Evolutionary conservation across 2,113 vertebrate species (phyloP), one percentile per base, ranked within the genome.

Genomic region (Aegithalos caudatus): DNA sequence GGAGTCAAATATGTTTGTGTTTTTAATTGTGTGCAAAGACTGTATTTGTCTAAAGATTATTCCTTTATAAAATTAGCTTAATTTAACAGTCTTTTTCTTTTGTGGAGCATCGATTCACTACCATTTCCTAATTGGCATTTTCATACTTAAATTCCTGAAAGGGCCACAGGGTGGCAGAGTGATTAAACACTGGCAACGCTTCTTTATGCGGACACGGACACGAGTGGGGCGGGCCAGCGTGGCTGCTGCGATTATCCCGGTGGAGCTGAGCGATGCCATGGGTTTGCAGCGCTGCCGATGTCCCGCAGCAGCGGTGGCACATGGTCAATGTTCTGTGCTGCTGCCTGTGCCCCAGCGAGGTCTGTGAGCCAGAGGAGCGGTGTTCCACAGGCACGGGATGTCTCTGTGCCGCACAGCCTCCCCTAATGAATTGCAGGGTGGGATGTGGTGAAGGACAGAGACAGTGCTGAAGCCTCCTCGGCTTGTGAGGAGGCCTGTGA

Each of bases 161-260:
- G 28, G 12, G 53, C 96, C 96, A 79, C 94, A 42, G 53, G 96
- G 91, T 89, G 96, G 96, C 96, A 89, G 94, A 64, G 47, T 15
- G 61, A 87, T 91, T 40, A 60, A 91, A 56, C n/a, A 18, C 33
- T 48, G 69, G 35, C 42, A 51, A 5, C 15, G 11, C 37, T 20
- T 76, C 42, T 14, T 44, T 21, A 14, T 15, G 31, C 10, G 21
- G 50, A 9, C 3, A 2, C 1, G 48, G 60, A 7, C 2, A 0
- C 0, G 48, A 31, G 29, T 18, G 24, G 10, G 35, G 25, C 0
- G 1, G 20, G 21, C 25, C 33, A 9, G 50, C 6, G 25, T 2
- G 12, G 73, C 67, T 48, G 60, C 65, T 37, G 24, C 9, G 50
- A 11, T 27, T 5, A 7, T 23, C 23, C 33, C 60, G 4, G 27